A percentile compares a stretch with the other conserved stretches of the same genome.
Evolutionary conservation across 1,140 invertebrate genomes (phyloP).

Genomic region (Branchinecta lindahli): DNA sequence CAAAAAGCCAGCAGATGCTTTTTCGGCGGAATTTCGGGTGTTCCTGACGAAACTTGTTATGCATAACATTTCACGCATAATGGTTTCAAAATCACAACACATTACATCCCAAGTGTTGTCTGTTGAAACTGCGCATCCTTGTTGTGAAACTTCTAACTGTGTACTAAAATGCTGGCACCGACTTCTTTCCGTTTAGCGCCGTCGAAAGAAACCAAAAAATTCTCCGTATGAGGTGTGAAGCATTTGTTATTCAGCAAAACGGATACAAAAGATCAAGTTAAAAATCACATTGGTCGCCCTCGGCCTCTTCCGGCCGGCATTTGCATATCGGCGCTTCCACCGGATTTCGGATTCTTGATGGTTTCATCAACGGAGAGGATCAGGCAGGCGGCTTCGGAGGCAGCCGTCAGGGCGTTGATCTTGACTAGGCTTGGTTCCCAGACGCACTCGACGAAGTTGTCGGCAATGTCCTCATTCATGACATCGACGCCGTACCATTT

Average conservation of each 20-base stretch:
- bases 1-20: too few relatives aligned
- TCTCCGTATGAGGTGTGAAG: not conserved
- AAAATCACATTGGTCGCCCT: constrained; percentile 23
- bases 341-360: constrained; percentile 74
- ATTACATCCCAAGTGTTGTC: too few relatives aligned
- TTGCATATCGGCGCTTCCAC: constrained; percentile 29
- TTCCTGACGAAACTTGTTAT: too few relatives aligned
- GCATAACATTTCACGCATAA: too few relatives aligned
- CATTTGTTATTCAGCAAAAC: not conserved
- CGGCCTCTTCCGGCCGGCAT: constrained; percentile 23
- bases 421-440: constrained; percentile 97
- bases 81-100: too few relatives aligned
- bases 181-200: too few relatives aligned
- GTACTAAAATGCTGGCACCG: too few relatives aligned
- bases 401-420: constrained; percentile 88
- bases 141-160: too few relatives aligned
- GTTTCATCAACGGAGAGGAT: constrained; percentile 97
- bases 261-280: not conserved
- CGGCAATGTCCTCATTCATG: constrained; percentile 74
- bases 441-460: constrained; percentile 85
- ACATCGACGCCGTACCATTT: constrained; percentile 95
- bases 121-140: too few relatives aligned
- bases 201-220: too few relatives aligned
- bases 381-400: constrained; percentile 85
- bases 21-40: too few relatives aligned